Percentiles rank a stretch among this genome's conserved stretches.
phyloP scores from a whole-genome alignment of 2,113 vertebrate species.

The Petrocephalus microphthalmus region DNA sequence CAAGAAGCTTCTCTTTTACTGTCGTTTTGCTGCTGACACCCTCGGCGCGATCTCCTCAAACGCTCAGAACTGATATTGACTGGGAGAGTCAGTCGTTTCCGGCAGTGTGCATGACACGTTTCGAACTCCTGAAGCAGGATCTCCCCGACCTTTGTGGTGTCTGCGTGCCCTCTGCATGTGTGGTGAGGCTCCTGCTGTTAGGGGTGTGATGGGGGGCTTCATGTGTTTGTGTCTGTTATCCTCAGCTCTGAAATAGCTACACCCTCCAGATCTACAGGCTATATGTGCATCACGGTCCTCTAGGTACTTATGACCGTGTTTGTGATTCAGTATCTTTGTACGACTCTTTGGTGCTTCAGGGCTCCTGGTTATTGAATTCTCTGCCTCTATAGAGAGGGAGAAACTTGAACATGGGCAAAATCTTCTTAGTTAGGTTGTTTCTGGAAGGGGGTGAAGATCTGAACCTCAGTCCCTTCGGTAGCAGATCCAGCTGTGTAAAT shows the following conservation, averaged over 20 bases:
- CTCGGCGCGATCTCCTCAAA: neutral
- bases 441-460: neutral
- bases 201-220: neutral
- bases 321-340: neutral
- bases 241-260: neutral
- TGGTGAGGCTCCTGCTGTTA: neutral
- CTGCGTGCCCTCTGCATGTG: neutral
- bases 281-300: neutral
- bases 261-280: neutral
- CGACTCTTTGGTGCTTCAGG: neutral
- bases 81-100: neutral
- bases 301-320: neutral
- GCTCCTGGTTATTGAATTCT: neutral
- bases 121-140: neutral
- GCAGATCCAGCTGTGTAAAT: neutral
- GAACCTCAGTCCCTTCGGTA: neutral
- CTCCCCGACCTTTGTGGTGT: neutral
- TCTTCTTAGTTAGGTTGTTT: neutral
- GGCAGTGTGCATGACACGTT: neutral
- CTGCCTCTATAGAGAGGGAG: neutral
- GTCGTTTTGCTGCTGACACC: neutral
- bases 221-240: neutral
- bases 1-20: neutral
- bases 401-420: neutral
- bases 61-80: neutral